Conservation (phyloP, 1,140 invertebrate genomes). For the Littorina saxatilis region DNA sequence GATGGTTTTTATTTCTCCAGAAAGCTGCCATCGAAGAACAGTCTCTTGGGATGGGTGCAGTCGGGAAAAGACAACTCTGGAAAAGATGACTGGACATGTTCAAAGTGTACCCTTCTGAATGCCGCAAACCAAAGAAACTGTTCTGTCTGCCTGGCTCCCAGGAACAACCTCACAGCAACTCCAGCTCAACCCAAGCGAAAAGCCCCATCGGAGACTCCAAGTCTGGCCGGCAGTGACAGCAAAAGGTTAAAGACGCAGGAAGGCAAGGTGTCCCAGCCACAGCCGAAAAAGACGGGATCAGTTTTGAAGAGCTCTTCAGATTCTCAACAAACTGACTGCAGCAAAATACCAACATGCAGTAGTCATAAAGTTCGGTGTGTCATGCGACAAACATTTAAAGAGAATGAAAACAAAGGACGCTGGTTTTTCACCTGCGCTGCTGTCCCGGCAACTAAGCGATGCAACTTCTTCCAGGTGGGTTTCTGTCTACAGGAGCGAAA, state of each 20-base stretch:
- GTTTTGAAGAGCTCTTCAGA: neutral
- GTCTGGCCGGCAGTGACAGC: neutral
- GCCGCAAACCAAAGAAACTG: slow-evolving; percentile 44
- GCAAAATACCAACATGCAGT: slow-evolving; percentile 56
- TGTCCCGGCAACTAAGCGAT: slow-evolving; percentile 57
- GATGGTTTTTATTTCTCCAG: slow-evolving; percentile 47
- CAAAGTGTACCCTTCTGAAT: slow-evolving; percentile 60
- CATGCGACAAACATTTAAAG: slow-evolving; percentile 63
- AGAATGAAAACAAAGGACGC: slow-evolving; percentile 64
- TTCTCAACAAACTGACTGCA: neutral
- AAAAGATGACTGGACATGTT: slow-evolving; percentile 54
- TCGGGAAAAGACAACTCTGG: slow-evolving; percentile 11
- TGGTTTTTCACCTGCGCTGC: slow-evolving; percentile 68
- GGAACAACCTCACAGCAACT: neutral
- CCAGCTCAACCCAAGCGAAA: slow-evolving; percentile 3
- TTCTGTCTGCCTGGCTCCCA: slow-evolving; percentile 44
- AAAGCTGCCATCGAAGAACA: slow-evolving; percentile 59
- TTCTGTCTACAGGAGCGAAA: neutral
- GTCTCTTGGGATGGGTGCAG: slow-evolving; percentile 61
- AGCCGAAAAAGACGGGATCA: neutral
- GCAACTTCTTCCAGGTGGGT: slow-evolving; percentile 67
- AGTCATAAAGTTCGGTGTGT: slow-evolving; percentile 58
- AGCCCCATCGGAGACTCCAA: neutral
- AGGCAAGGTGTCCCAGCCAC: neutral
- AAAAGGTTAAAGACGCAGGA: neutral